phyloP scores from a whole-genome alignment of 1,140 invertebrate genomes.

The Dreissena rostriformis region DNA sequence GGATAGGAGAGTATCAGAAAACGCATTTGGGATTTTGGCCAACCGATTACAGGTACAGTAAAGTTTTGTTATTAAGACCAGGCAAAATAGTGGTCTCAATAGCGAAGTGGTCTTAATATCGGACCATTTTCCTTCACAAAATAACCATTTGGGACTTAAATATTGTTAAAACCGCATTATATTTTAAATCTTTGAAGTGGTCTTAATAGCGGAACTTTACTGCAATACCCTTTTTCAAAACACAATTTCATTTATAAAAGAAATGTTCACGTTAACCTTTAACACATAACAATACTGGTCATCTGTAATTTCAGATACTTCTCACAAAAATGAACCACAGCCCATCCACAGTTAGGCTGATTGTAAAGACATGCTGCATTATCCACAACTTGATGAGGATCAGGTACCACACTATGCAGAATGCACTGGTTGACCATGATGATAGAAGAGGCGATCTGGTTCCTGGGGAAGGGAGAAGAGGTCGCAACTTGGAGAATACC shows the following conservation, averaged over 20 bases:
- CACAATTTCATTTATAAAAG: too few relatives aligned
- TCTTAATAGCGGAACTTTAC: too few relatives aligned
- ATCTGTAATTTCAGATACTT: constrained; percentile 6
- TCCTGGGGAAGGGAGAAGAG: constrained; percentile 8
- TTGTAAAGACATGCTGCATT: not conserved
- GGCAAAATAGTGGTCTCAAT: too few relatives aligned
- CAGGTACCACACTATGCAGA: constrained; percentile 25
- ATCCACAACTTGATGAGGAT: constrained; percentile 16
- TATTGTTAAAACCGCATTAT: too few relatives aligned
- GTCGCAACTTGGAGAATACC: not conserved
- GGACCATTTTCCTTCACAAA: too few relatives aligned
- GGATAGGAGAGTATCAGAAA: constrained; percentile 73
- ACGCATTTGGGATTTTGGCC: constrained; percentile 49
- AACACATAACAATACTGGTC: constrained; percentile 7
- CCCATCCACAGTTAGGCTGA: constrained; percentile 2
- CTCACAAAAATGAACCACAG: constrained; percentile 5
- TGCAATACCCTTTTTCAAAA: too few relatives aligned
- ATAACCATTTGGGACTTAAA: too few relatives aligned
- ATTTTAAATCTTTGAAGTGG: too few relatives aligned
- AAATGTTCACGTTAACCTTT: not conserved
- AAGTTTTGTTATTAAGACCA: not conserved
- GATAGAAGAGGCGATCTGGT: constrained; percentile 36
- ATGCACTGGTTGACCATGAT: constrained; percentile 16
- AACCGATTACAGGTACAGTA: constrained; percentile 13
- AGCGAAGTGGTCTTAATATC: too few relatives aligned